Percentiles rank a stretch among this genome's conserved stretches.
Evolutionary conservation across 1,140 invertebrate genomes (phyloP).

Genomic region (Penaeus vannamei): DNA sequence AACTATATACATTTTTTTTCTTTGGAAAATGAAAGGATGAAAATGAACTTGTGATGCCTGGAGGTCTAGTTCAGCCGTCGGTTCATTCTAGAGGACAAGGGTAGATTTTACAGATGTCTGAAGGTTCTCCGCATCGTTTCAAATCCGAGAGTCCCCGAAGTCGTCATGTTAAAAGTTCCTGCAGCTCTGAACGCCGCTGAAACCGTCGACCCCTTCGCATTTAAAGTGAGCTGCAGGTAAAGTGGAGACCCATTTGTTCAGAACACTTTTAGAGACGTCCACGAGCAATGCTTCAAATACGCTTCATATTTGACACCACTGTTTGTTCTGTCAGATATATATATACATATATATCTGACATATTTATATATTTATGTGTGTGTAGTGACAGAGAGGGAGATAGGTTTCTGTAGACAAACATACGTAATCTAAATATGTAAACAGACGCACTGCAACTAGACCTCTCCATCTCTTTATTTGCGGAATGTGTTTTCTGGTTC

Average conservation of each 20-base stretch:
- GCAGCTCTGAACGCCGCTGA: background rate
- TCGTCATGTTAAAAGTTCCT: constrained; percentile 24
- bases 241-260: constrained; percentile 12
- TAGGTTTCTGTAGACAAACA: no score
- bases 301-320: constrained; percentile 14
- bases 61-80: background rate
- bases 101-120: constrained; percentile 7
- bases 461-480: no score
- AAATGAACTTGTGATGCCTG: no score
- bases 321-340: background rate
- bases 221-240: constrained; percentile 10
- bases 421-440: no score
- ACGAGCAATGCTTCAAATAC: constrained; percentile 29
- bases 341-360: background rate
- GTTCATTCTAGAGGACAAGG: constrained; percentile 29
- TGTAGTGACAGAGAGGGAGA: no score
- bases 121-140: constrained; percentile 21
- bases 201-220: constrained; percentile 1
- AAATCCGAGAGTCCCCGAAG: background rate
- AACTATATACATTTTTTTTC: no score
- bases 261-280: constrained; percentile 26
- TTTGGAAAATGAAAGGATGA: constrained; percentile 24
- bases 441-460: no score
- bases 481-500: no score
- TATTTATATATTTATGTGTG: no score